Conservation (phyloP, 2,888 invertebrate species). For the Drosophila neotestacea region DNA sequence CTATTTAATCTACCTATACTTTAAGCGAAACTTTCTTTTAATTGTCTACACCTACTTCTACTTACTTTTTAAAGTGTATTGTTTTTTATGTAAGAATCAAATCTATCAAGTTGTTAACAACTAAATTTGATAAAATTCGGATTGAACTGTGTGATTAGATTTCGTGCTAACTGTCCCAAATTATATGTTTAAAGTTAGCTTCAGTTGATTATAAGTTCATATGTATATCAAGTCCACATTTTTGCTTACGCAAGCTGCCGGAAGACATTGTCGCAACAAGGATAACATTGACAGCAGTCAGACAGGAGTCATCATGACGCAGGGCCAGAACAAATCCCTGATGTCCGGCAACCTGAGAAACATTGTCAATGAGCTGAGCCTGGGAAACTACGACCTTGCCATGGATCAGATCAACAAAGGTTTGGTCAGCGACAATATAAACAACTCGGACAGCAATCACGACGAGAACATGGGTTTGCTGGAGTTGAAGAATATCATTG, state of each 20-base stretch:
- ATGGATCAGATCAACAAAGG: slow-evolving; percentile 47
- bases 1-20: background rate
- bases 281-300: slow-evolving; percentile 2
- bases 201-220: slow-evolving; percentile 13
- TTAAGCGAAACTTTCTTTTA: background rate
- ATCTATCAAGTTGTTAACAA: slow-evolving; percentile 1
- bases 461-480: slow-evolving; percentile 43
- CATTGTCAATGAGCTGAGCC: slow-evolving; percentile 46
- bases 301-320: background rate
- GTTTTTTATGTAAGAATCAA: background rate
- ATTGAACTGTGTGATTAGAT: slow-evolving; percentile 2
- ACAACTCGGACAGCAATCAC: slow-evolving; percentile 4
- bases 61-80: background rate
- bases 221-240: slow-evolving; percentile 60
- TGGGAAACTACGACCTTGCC: slow-evolving; percentile 63
- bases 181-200: slow-evolving; percentile 27
- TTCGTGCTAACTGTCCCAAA: slow-evolving; percentile 11
- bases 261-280: slow-evolving; percentile 19
- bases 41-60: too few species aligned
- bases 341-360: slow-evolving; percentile 17
- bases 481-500: slow-evolving; percentile 65
- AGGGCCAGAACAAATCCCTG: background rate
- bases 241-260: slow-evolving; percentile 73
- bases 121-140: background rate
- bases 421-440: slow-evolving; percentile 1